Percentiles rank a stretch among this genome's conserved stretches.
Evolutionary conservation across 2,888 invertebrate genomes (phyloP).

Genomic region (Pterobdella sp.): DNA sequence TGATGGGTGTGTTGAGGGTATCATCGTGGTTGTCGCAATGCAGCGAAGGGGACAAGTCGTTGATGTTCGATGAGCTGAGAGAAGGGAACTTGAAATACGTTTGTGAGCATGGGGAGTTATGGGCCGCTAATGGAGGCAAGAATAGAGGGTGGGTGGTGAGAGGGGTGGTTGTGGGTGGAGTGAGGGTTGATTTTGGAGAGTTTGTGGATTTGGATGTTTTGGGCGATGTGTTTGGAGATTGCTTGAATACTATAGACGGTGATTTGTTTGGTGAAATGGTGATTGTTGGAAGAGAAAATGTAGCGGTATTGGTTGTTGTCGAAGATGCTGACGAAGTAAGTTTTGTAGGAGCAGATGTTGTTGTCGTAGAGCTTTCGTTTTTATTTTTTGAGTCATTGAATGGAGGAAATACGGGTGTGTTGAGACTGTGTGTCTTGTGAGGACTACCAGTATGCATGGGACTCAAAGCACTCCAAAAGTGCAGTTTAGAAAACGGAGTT

Average conservation of each 20-base stretch:
- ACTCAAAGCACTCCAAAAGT: constrained; percentile 52
- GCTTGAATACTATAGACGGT: background rate
- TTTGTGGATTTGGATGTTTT: background rate
- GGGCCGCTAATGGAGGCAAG: background rate
- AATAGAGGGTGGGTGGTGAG: constrained; percentile 1
- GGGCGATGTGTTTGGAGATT: too few relatives aligned
- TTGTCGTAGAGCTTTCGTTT: background rate
- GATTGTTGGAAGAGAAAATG: background rate
- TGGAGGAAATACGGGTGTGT: background rate
- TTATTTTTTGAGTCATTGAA: background rate
- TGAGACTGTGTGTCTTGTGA: constrained; percentile 27
- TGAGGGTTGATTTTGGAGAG: background rate
- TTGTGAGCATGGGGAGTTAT: background rate
- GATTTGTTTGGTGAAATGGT: background rate
- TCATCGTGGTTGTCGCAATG: background rate
- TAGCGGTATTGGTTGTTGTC: background rate
- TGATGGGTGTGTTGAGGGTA: constrained; percentile 10
- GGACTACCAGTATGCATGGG: constrained; percentile 47
- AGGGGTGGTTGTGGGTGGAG: constrained; percentile 1
- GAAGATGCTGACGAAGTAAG: background rate
- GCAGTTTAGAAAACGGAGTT: constrained; percentile 45
- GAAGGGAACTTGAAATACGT: constrained; percentile 1
- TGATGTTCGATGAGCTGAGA: background rate
- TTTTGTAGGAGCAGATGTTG: background rate
- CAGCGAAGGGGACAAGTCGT: background rate